Evolutionary conservation across 2,888 invertebrate species (phyloP).

Genomic region (Odiellus spinosus): DNA sequence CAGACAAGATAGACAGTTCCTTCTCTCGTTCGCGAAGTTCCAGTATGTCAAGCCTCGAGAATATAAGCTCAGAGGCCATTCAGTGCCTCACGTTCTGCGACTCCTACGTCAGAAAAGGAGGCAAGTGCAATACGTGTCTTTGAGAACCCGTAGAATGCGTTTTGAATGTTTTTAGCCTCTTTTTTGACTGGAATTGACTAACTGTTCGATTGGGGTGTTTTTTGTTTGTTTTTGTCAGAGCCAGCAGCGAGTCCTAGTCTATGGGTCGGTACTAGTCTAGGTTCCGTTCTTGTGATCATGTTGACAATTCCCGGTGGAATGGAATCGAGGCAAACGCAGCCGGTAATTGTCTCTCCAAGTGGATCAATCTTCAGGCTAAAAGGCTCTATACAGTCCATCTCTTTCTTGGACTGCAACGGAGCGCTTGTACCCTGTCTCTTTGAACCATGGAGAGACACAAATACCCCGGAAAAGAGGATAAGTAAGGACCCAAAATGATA

Average conservation of each 20-base stretch:
- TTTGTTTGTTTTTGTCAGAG: conserved; percentile 41
- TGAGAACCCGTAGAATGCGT: not conserved
- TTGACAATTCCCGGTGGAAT: conserved; percentile 55
- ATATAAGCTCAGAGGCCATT: conserved; percentile 87
- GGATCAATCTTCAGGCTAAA: conserved; percentile 90
- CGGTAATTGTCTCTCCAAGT: conserved; percentile 54
- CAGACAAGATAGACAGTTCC: conserved; percentile 56
- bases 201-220: not conserved
- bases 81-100: conserved; percentile 92
- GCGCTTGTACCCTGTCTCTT: conserved; percentile 74
- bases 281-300: conserved; percentile 84
- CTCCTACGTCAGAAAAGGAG: conserved; percentile 83
- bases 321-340: conserved; percentile 65
- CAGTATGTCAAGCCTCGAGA: conserved; percentile 94
- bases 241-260: conserved; percentile 72
- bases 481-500: too few relatives aligned
- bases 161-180: not conserved
- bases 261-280: conserved; percentile 95
- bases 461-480: too few relatives aligned
- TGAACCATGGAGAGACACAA: conserved; percentile 72
- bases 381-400: conserved; percentile 83
- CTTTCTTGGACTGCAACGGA: conserved; percentile 90
- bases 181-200: too few relatives aligned
- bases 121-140: conserved; percentile 37
- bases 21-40: conserved; percentile 93